Conservation (phyloP, 1,140 invertebrate species). For the Cotesia glomerata region DNA sequence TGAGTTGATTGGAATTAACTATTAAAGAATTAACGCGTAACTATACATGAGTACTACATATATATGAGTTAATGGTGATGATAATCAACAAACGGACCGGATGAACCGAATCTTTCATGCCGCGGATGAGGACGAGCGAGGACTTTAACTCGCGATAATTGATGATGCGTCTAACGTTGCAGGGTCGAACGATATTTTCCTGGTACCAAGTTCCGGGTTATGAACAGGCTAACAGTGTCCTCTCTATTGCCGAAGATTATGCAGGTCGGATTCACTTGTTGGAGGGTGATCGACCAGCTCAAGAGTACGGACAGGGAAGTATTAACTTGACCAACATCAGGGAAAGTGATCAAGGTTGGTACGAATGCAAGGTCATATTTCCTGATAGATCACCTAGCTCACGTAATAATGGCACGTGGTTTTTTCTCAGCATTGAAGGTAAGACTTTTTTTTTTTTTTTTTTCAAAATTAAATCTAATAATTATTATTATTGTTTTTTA, state of each 20-base stretch:
- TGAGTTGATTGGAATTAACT: too few species aligned
- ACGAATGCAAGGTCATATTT: constrained; percentile 87
- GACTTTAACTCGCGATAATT: constrained; percentile 46
- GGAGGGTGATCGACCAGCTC: constrained; percentile 54
- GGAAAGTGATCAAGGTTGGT: constrained; percentile 89
- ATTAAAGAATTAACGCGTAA: too few species aligned
- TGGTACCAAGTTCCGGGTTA: constrained; percentile 73
- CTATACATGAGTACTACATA: neutral
- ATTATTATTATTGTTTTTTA: too few species aligned
- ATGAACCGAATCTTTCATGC: constrained; percentile 25
- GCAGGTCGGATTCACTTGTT: constrained; percentile 74
- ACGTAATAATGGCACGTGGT: constrained; percentile 87
- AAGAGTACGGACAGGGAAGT: constrained; percentile 76
- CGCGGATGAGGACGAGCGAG: constrained; percentile 36
- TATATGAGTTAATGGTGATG: neutral
- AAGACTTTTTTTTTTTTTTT: constrained; percentile 46
- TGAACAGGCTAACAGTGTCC: constrained; percentile 55
- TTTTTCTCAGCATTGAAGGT: constrained; percentile 86
- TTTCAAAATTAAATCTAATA: neutral
- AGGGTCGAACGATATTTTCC: constrained; percentile 77
- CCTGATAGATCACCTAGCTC: constrained; percentile 84
- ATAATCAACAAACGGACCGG: neutral
- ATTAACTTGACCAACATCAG: constrained; percentile 88
- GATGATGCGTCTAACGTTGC: constrained; percentile 50
- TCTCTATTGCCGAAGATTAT: constrained; percentile 75